phyloP scores from a whole-genome alignment of 2,113 vertebrate species.

The Pterocles orientalis region DNA sequence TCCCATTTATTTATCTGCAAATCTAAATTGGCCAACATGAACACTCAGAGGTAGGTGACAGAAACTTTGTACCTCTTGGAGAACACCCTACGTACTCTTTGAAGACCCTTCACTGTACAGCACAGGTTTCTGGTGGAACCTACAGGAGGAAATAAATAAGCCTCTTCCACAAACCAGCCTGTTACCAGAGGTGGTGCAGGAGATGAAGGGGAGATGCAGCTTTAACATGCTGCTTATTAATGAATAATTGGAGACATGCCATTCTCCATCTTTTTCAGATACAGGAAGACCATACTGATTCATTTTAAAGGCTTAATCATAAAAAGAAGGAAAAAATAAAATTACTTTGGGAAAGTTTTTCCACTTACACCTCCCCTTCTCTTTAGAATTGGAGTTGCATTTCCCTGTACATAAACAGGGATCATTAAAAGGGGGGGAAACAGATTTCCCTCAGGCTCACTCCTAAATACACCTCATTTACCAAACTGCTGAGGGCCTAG shows the following conservation, averaged over 20 bases:
- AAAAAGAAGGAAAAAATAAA: not conserved
- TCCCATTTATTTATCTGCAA: not conserved
- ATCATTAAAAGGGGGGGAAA: conserved; percentile 7
- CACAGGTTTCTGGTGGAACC: not conserved
- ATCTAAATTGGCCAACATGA: not conserved
- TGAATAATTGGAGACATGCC: not conserved
- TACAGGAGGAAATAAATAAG: not conserved
- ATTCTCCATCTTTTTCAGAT: not conserved
- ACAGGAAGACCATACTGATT: not conserved
- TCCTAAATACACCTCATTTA: conserved; percentile 24
- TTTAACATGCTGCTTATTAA: not conserved
- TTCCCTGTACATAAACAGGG: not conserved
- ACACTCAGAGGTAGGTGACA: not conserved
- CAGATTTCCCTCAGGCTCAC: conserved; percentile 43
- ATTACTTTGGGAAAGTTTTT: not conserved
- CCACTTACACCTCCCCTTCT: not conserved
- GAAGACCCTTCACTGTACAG: not conserved
- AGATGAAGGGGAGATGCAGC: not conserved
- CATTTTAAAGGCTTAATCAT: not conserved
- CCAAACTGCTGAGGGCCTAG: conserved; percentile 14
- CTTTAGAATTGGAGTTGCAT: not conserved
- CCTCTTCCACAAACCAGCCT: not conserved
- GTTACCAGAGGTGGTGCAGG: not conserved
- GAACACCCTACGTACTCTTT: not conserved
- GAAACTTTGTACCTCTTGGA: not conserved